Evolutionary conservation across 35 echinoderm and acorn worm genomes (phyloP).

Genomic region (Lytechinus pictus): DNA sequence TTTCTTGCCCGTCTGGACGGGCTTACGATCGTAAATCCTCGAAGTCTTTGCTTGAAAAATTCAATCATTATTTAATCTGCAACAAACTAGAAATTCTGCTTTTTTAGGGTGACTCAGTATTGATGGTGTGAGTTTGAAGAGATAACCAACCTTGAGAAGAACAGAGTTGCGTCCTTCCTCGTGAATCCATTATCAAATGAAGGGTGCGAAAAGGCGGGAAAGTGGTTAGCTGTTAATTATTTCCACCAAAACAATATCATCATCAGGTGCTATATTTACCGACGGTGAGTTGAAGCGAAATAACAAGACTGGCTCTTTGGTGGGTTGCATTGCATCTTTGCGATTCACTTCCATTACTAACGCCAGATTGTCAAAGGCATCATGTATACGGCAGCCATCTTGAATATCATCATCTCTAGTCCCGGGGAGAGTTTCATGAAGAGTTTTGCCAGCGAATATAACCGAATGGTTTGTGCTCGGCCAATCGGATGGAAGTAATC

Average conservation of each 20-base stretch:
- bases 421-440: too few relatives aligned
- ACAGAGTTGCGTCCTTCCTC: background rate
- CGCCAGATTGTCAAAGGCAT: too few relatives aligned
- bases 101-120: background rate
- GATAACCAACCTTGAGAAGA: background rate
- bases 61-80: background rate
- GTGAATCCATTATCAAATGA: background rate
- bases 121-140: background rate
- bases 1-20: background rate
- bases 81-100: background rate
- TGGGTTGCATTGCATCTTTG: too few relatives aligned
- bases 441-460: too few relatives aligned
- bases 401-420: too few relatives aligned
- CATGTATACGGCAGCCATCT: too few relatives aligned
- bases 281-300: background rate
- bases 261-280: constrained; percentile 11
- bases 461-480: too few relatives aligned
- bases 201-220: background rate
- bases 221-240: background rate
- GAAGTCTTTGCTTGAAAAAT: background rate
- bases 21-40: background rate
- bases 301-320: background rate
- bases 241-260: background rate
- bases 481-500: too few relatives aligned
- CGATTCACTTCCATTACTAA: too few relatives aligned